A percentile compares a stretch with the other conserved stretches of the same genome.
Conservation (phyloP, 2,113 vertebrate genomes). For the Sinosuthora webbiana region DNA sequence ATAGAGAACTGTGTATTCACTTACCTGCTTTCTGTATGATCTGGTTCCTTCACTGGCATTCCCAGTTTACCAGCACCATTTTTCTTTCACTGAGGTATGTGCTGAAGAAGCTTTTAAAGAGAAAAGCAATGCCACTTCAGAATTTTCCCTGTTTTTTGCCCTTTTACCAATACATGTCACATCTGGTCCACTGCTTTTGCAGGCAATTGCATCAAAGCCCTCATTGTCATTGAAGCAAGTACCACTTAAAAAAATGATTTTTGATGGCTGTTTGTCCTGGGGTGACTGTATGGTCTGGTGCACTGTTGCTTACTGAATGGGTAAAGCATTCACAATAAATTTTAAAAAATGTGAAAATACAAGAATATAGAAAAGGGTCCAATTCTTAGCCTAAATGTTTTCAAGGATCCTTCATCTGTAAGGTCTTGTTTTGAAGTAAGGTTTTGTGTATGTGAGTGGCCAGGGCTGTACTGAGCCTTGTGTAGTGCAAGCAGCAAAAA, state of each 20-base stretch:
- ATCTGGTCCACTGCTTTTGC: background rate
- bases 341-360: background rate
- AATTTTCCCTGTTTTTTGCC: background rate
- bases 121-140: background rate
- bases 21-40: background rate
- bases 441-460: background rate
- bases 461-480: fast-evolving
- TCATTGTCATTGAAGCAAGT: background rate
- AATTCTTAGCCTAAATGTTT: background rate
- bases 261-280: background rate
- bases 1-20: background rate
- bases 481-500: fast-evolving
- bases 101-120: background rate
- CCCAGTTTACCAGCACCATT: background rate
- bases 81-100: background rate
- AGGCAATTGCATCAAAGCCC: background rate
- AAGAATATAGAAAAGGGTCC: background rate
- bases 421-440: background rate
- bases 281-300: background rate
- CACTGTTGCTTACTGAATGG: background rate
- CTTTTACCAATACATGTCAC: background rate
- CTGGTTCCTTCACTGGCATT: background rate
- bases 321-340: background rate
- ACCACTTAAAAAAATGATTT: background rate
- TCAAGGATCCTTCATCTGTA: background rate